Conservation (phyloP, 2,797 vertebrate species). For the Ctenochaetus hawaiiensis region DNA sequence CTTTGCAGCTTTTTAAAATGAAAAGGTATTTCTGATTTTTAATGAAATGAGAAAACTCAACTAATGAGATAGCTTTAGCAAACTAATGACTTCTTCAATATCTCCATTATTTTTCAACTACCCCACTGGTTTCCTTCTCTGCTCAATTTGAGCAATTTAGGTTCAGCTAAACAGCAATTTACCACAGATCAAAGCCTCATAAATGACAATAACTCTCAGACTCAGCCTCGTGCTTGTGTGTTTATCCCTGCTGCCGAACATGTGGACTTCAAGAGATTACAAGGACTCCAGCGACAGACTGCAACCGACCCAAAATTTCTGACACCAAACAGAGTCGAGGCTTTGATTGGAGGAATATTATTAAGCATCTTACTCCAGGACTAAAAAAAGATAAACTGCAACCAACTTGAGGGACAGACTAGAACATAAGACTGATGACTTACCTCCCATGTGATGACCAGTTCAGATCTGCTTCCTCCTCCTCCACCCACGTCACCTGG, state of each 20-base stretch:
- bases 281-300: constrained; percentile 40
- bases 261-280: constrained; percentile 59
- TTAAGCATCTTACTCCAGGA: constrained; percentile 67
- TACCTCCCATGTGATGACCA: constrained; percentile 99
- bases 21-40: constrained; percentile 61
- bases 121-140: constrained; percentile 4
- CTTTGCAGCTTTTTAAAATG: constrained; percentile 53
- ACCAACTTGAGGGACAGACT: constrained; percentile 51
- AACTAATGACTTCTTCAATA: constrained; percentile 56
- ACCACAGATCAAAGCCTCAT: constrained; percentile 50
- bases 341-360: constrained; percentile 72
- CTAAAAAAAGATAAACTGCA: constrained; percentile 40
- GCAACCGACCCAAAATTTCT: constrained; percentile 64
- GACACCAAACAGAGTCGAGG: constrained; percentile 65
- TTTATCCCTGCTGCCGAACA: constrained; percentile 35
- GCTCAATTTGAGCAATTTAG: constrained; percentile 36
- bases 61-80: constrained; percentile 53
- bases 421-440: constrained; percentile 85
- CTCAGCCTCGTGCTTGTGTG: constrained; percentile 38
- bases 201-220: constrained; percentile 63
- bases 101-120: constrained; percentile 37
- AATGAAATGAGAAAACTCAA: constrained; percentile 63
- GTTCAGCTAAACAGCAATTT: constrained; percentile 47
- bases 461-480: constrained; percentile 94
- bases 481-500: constrained; percentile 95